phyloP scores from a whole-genome alignment of 2,888 invertebrate species.

The Drosophila limbata region DNA sequence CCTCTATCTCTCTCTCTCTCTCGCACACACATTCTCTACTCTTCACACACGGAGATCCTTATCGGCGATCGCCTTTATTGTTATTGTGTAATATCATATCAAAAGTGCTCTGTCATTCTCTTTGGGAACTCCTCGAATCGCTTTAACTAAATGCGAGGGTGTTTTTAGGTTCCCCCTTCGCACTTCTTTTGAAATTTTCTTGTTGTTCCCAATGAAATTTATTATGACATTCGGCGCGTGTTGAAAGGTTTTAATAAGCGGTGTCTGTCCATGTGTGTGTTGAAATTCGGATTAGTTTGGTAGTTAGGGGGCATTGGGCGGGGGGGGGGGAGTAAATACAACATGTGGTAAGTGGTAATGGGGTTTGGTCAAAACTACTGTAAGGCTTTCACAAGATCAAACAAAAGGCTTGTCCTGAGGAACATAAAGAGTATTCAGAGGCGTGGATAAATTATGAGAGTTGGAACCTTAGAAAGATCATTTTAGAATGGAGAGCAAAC shows the following conservation, averaged over 20 bases:
- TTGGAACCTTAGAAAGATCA: too few species aligned
- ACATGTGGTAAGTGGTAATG: conserved; percentile 54
- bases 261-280: conserved; percentile 5
- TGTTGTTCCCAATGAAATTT: conserved; percentile 58
- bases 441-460: background rate
- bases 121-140: conserved; percentile 7
- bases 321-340: conserved; percentile 10
- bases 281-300: conserved; percentile 1
- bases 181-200: conserved; percentile 37
- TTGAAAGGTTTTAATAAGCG: conserved; percentile 74
- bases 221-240: conserved; percentile 81
- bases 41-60: conserved; percentile 54
- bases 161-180: conserved; percentile 31
- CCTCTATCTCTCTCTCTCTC: background rate
- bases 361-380: conserved; percentile 26
- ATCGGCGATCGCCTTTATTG: conserved; percentile 77
- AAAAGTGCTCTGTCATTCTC: conserved; percentile 75
- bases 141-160: conserved; percentile 55
- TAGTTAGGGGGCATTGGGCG: conserved; percentile 18
- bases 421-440: background rate
- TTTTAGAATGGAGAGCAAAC: background rate
- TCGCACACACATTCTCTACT: background rate
- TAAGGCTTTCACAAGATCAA: conserved; percentile 3
- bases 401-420: conserved; percentile 16
- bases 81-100: conserved; percentile 63